Evolutionary conservation across 2,113 vertebrate species (phyloP).

Genomic region (Pterocles burchelli): DNA sequence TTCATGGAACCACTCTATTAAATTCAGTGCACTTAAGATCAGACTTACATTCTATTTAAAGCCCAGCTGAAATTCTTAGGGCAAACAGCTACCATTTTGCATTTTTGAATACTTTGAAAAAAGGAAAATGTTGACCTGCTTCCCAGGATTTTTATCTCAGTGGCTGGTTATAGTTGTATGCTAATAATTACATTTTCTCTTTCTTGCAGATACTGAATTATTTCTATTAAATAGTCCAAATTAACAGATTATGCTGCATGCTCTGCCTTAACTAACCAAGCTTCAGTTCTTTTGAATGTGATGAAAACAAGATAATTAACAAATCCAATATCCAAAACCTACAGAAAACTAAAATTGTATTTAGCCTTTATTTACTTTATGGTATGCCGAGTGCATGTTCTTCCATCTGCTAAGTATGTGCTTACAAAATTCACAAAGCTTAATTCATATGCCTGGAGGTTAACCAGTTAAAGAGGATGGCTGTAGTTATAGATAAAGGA

Average conservation of each 20-base stretch:
- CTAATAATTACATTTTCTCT: background rate
- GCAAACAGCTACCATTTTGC: background rate
- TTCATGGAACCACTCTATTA: background rate
- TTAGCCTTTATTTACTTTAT: background rate
- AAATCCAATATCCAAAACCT: background rate
- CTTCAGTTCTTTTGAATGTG: background rate
- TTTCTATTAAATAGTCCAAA: background rate
- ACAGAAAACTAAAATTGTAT: background rate
- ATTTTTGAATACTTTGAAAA: background rate
- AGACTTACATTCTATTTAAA: background rate
- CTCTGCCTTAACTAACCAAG: background rate
- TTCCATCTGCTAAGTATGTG: background rate
- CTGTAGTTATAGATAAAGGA: accelerated
- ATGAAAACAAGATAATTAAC: background rate
- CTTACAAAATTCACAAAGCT: background rate
- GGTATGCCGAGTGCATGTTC: background rate
- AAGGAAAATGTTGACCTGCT: background rate
- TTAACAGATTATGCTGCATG: background rate
- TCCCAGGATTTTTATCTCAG: background rate
- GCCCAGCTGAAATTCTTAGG: background rate
- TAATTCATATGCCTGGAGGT: background rate
- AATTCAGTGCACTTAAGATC: background rate
- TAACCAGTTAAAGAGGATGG: background rate
- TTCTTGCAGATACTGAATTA: background rate
- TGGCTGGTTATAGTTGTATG: background rate